Evolutionary conservation across 2,113 vertebrate genomes (phyloP).

Genomic region (Charina bottae): DNA sequence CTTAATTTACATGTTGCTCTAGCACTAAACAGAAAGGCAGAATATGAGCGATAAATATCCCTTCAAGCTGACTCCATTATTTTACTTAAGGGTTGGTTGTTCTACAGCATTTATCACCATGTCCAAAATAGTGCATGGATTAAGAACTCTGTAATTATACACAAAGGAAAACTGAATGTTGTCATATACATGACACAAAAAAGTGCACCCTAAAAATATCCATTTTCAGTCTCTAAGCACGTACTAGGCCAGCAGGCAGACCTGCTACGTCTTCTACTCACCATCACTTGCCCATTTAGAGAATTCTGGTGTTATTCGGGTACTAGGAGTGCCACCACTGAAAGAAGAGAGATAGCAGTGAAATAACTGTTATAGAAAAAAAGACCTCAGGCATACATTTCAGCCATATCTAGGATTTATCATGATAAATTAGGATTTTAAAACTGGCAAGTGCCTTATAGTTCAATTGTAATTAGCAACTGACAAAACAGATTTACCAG

Average conservation of each 20-base stretch:
- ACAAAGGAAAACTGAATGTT: rapidly evolving
- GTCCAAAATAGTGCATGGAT: background rate
- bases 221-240: background rate
- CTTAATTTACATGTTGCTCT: background rate
- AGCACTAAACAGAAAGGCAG: background rate
- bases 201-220: background rate
- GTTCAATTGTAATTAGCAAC: background rate
- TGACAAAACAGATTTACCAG: slow-evolving; percentile 9
- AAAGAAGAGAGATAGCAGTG: slow-evolving; percentile 43
- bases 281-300: slow-evolving; percentile 98
- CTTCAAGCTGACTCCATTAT: background rate
- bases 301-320: slow-evolving; percentile 96
- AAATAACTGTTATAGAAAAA: background rate
- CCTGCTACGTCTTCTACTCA: slow-evolving; percentile 73
- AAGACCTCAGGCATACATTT: background rate
- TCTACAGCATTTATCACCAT: background rate
- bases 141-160: background rate
- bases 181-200: background rate
- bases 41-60: background rate
- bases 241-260: background rate
- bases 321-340: slow-evolving; percentile 95
- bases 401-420: background rate
- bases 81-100: background rate
- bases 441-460: background rate
- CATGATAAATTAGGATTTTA: background rate